phyloP scores from a whole-genome alignment of 1,140 invertebrate genomes.

The Fopius arisanus region DNA sequence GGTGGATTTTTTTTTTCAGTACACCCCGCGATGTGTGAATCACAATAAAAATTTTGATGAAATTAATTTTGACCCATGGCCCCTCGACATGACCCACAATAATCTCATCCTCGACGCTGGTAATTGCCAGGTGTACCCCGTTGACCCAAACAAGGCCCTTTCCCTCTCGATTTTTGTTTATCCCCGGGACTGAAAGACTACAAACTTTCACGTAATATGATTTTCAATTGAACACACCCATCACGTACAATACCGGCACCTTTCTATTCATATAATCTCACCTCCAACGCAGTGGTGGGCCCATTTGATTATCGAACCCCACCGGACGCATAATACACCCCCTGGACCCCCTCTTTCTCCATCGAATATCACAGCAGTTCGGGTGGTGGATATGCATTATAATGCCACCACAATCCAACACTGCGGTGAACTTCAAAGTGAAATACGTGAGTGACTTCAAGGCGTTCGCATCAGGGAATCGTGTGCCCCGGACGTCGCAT shows the following conservation, averaged over 20 bases:
- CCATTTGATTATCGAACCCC: constrained; percentile 52
- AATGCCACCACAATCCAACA: constrained; percentile 55
- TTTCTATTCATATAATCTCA: constrained; percentile 53
- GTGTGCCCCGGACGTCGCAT: background rate
- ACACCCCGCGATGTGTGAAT: background rate
- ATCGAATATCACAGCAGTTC: background rate
- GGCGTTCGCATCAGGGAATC: background rate
- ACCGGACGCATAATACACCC: constrained; percentile 43
- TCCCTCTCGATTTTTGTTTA: background rate
- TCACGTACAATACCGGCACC: constrained; percentile 48
- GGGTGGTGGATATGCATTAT: constrained; percentile 51
- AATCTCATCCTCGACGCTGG: no score
- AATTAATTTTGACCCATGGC: no score
- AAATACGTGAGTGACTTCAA: constrained; percentile 48
- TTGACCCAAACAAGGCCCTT: background rate
- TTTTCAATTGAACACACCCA: constrained; percentile 52
- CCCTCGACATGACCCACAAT: background rate
- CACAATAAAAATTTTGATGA: background rate
- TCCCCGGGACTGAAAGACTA: background rate
- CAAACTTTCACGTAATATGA: constrained; percentile 46
- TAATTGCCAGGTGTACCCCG: no score
- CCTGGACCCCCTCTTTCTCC: constrained; percentile 17
- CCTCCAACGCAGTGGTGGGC: constrained; percentile 22
- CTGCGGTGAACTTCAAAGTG: constrained; percentile 57
- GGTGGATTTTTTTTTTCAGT: background rate